Conservation (phyloP, 2,888 invertebrate genomes). For the Alviniconcha strummeri region DNA sequence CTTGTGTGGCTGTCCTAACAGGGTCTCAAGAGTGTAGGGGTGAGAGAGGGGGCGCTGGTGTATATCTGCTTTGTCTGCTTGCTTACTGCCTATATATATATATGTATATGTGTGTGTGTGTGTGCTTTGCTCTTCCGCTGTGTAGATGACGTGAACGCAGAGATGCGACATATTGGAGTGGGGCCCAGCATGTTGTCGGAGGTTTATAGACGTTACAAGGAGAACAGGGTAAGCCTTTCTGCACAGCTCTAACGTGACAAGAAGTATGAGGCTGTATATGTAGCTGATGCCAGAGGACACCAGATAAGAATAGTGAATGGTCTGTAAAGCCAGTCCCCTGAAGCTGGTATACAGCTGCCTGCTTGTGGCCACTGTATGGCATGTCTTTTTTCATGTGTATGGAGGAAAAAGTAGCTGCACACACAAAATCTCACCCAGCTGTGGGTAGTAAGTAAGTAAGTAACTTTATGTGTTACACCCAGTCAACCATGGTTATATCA, state of each 20-base stretch:
- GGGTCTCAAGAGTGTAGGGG: no score
- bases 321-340: no score
- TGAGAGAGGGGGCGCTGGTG: background rate
- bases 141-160: slow-evolving; percentile 66
- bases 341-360: background rate
- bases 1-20: no score
- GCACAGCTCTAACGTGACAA: no score
- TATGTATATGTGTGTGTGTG: slow-evolving; percentile 24
- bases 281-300: no score
- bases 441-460: no score
- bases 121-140: background rate
- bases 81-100: background rate
- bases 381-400: background rate
- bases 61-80: background rate
- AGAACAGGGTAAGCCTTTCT: slow-evolving; percentile 62
- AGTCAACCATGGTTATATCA: no score
- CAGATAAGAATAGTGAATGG: no score
- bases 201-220: slow-evolving; percentile 68
- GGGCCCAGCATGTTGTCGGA: slow-evolving; percentile 62
- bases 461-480: no score
- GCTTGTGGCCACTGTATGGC: background rate
- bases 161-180: slow-evolving; percentile 51
- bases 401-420: background rate
- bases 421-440: background rate
- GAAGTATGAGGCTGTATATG: background rate